Evolutionary conservation across 2,888 invertebrate species (phyloP).

Genomic region (Noctua fimbriata): DNA sequence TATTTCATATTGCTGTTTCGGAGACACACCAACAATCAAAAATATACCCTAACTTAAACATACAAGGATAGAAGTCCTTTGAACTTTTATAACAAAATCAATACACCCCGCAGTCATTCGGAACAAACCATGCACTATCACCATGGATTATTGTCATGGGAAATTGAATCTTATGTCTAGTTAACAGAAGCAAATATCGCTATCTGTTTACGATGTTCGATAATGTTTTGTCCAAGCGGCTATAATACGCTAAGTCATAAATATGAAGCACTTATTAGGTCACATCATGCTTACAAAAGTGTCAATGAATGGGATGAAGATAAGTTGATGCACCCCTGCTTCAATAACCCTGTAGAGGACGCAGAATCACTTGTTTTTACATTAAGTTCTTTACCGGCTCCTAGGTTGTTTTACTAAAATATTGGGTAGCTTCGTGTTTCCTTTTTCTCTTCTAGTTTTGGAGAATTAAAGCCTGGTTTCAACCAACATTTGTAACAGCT

Average conservation of each 20-base stretch:
- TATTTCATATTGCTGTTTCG: constrained; percentile 79
- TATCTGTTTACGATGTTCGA: constrained; percentile 38
- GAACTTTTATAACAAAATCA: constrained; percentile 70
- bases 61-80: constrained; percentile 45
- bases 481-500: neutral
- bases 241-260: constrained; percentile 80
- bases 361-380: constrained; percentile 23
- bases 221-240: constrained; percentile 71
- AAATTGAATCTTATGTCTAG: constrained; percentile 61
- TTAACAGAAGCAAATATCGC: constrained; percentile 46
- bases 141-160: constrained; percentile 41
- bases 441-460: neutral
- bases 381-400: neutral
- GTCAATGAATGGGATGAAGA: constrained; percentile 67
- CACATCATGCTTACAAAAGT: constrained; percentile 69
- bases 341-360: constrained; percentile 10
- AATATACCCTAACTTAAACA: constrained; percentile 44
- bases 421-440: neutral
- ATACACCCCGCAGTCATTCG: constrained; percentile 74
- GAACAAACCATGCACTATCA: constrained; percentile 67
- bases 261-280: constrained; percentile 76
- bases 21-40: constrained; percentile 57
- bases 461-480: neutral
- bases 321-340: constrained; percentile 43
- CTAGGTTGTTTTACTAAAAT: neutral